Base-by-base conservation (phyloP, 2,888 invertebrate species). In the Metalampra italica region DNA sequence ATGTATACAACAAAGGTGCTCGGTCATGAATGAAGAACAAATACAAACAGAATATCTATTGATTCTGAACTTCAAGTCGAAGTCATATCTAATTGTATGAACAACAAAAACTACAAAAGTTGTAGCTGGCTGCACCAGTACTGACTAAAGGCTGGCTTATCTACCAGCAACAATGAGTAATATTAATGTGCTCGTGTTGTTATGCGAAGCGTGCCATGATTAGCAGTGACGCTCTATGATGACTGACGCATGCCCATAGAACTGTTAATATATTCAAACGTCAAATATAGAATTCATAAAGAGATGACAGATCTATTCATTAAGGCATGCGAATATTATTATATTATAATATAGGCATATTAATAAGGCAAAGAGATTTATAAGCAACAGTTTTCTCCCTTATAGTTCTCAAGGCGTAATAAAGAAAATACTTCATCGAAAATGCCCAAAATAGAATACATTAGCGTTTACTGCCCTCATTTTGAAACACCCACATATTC, bases 151-250 rank as follows among this genome's bases (percentile, higher is more conserved):
- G 62, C 64, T 54, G 55, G 59, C 59, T 74, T 72, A 75, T 77
- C 71, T 71, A 64, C 65, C 59, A 64, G 64, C 54, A 69, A 65
- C 65, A 66, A 69, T 75, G 73, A 75, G 61, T 71, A 71, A 70
- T 60, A 56, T 55, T 57, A 57, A 54, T 43, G 40, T 38, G n/a
- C n/a, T 29, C 29, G 13, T 41, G 22, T 52, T 49, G 46, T 46
- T 32, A 48, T 52, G 51, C 34, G 42, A 36, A 50, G 45, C 47
- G 47, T 34, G 45, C 47, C 44, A 41, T 49, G 51, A 52, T 56
- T 56, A 53, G 40, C 46, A 15, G 49, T 46, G 38, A 36, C 22
- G 22, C 22, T 22, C 22, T 22, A 22, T 36, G n/a, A 37, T 47
- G 45, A 50, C 29, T 52, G 52, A 56, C 52, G 60, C 55, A 60